Base-by-base conservation (phyloP, 1,140 invertebrate species). In the Drosophila quadrilineata region DNA sequence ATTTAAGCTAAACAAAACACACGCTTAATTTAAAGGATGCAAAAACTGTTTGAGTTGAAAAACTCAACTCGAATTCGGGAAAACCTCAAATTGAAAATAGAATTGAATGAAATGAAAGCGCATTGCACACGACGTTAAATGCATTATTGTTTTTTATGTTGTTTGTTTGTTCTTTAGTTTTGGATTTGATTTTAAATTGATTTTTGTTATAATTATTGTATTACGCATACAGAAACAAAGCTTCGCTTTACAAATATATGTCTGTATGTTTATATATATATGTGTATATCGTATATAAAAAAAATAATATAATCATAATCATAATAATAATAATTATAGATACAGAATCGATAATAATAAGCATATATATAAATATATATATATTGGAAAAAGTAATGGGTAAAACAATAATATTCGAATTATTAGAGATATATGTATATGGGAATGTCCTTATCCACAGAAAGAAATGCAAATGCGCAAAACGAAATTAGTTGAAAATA, bases 1-100 rank as follows among this genome's bases (percentile, higher is more conserved):
- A 76, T 87, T 88, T 87, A 79, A 85, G 69, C 82, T 87, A 87
- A 82, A 87, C n/a, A n/a, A n/a, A n/a, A n/a, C n/a, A 87, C 75
- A 87, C 74, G 71, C 84, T 86, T 76, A 88, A 88, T 84, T 72
- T 79, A 88, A 82, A 73, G 86, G 85, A 88, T 88, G 86, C 86
- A 88, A 79, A 82, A 79, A 82, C 88, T 82, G 86, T 76, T 86
- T 71, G 71, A 69, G 52, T 69, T 77, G 71, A 49, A 80, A 70
- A 69, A 75, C 71, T 69, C 64, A 64, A 33, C 63, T 52, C 56
- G 50, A 43, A 53, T 26, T 35, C 5, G 33, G 6, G 29, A 60
- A 24, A 66, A 31, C 56, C 45, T 26, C 49, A 64, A 49, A 69
- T 59, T 54, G 64, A 69, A 59, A 66, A 76, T 67, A 71, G 46